Evolutionary conservation across 2,888 invertebrate genomes (phyloP).

Genomic region (Stenodera caucasica): DNA sequence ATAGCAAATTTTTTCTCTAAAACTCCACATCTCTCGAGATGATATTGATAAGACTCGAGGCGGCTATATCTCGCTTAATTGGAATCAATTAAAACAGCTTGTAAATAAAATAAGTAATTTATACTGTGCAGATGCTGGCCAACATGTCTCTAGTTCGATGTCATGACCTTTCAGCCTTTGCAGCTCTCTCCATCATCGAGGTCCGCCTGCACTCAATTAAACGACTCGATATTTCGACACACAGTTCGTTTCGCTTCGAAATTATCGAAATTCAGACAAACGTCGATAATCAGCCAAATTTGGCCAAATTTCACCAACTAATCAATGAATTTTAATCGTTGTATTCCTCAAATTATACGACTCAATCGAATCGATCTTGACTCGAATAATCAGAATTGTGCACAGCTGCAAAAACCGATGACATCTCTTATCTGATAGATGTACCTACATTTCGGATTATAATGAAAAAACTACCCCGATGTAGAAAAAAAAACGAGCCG

Average conservation of each 20-base stretch:
- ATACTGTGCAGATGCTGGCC: conserved; percentile 29
- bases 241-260: too few relatives aligned
- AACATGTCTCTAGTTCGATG: conserved; percentile 18
- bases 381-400: too few relatives aligned
- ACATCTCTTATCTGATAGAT: conserved; percentile 1
- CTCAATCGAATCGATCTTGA: too few relatives aligned
- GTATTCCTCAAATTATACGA: too few relatives aligned
- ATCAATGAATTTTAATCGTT: too few relatives aligned
- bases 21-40: too few relatives aligned
- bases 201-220: conserved; percentile 7
- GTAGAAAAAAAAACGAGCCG: conserved; percentile 18
- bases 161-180: conserved; percentile 3
- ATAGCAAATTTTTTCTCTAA: too few relatives aligned
- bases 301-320: too few relatives aligned
- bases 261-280: too few relatives aligned
- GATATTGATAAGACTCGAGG: conserved; percentile 10
- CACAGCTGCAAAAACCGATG: background rate
- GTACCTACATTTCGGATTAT: background rate
- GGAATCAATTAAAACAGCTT: conserved; percentile 29
- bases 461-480: conserved; percentile 1
- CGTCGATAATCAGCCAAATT: too few relatives aligned
- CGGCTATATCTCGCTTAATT: conserved; percentile 28
- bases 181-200: background rate
- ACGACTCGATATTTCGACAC: too few relatives aligned
- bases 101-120: conserved; percentile 33